These are phyloP conservation scores for Pluvialis apricaria DNA, from an alignment of 2,113 vertebrate genomes.

Conservation along the genomic window DNA sequence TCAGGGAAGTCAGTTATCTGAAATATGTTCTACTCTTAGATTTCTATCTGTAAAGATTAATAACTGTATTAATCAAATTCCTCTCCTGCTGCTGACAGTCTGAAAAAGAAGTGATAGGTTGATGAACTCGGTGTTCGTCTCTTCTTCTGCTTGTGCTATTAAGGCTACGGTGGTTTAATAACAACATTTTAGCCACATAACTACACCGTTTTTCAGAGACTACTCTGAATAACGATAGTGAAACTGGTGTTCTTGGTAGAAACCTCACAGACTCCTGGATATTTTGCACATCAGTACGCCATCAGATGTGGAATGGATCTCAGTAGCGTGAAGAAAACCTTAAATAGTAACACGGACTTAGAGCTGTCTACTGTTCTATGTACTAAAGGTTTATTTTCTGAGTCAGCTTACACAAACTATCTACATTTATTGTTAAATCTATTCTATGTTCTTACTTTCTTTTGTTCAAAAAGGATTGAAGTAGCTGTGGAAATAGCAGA, in stretches of 20 bases:
- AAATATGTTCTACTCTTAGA: neutral
- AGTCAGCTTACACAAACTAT: neutral
- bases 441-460: neutral
- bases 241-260: neutral
- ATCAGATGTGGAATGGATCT: neutral
- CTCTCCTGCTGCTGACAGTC: neutral
- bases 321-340: neutral
- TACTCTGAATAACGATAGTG: neutral
- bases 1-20: neutral
- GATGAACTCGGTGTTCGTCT: neutral
- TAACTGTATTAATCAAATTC: neutral
- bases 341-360: neutral
- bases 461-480: neutral
- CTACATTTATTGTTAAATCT: neutral
- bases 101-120: neutral
- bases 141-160: neutral
- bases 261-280: neutral
- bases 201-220: neutral
- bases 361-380: neutral
- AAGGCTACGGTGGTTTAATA: neutral
- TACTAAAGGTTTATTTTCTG: neutral
- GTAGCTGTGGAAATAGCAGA: neutral
- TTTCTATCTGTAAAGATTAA: neutral
- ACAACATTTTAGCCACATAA: neutral
- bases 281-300: neutral